Conservation (phyloP, 2,888 invertebrate species). For the Drosophila austrosaltans region DNA sequence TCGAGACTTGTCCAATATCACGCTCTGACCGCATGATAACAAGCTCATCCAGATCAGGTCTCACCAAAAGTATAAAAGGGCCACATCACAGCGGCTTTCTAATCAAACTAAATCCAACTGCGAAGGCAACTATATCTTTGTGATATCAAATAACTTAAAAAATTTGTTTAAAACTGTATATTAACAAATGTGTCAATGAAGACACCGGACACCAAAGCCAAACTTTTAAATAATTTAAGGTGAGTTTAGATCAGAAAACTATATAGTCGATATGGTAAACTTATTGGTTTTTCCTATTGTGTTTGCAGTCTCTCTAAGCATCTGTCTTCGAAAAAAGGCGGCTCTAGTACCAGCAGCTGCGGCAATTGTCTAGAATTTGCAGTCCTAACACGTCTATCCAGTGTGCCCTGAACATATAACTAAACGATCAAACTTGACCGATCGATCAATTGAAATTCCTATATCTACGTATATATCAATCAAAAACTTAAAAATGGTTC, state of each 20-base stretch:
- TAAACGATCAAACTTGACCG: slow-evolving; percentile 62
- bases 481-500: slow-evolving; percentile 76
- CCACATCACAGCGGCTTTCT: slow-evolving; percentile 3
- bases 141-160: not conserved
- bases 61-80: slow-evolving; percentile 56
- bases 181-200: slow-evolving; percentile 82
- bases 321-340: slow-evolving; percentile 92
- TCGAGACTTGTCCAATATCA: slow-evolving; percentile 44
- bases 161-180: slow-evolving; percentile 41
- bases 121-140: slow-evolving; percentile 29
- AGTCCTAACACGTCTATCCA: slow-evolving; percentile 92
- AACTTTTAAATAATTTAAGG: slow-evolving; percentile 82
- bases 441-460: slow-evolving; percentile 19
- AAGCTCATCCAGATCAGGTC: slow-evolving; percentile 9
- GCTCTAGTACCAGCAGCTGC: slow-evolving; percentile 92
- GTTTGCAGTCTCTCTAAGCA: slow-evolving; percentile 90
- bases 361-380: slow-evolving; percentile 93
- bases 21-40: slow-evolving; percentile 53
- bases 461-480: slow-evolving; percentile 41
- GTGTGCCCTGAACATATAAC: slow-evolving; percentile 88
- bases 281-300: slow-evolving; percentile 1
- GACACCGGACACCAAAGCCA: slow-evolving; percentile 82
- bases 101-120: slow-evolving; percentile 50
- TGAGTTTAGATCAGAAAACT: slow-evolving; percentile 44
- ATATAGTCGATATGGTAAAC: not conserved